phyloP scores from a whole-genome alignment of 2,113 vertebrate species.

The Progne subis region DNA sequence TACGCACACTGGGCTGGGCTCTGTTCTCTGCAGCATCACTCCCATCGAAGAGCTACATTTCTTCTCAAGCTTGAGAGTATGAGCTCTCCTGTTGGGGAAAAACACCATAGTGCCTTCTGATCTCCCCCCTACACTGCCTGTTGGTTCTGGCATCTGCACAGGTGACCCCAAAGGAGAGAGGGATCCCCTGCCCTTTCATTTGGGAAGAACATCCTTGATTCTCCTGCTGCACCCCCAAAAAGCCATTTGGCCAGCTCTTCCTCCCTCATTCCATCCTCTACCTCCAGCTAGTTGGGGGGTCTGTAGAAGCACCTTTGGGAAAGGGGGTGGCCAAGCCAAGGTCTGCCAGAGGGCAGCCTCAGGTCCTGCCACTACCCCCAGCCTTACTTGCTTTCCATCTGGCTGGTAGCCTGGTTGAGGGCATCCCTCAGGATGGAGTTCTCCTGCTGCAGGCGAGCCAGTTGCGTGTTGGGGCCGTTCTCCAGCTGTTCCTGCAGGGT shows the following conservation, averaged over 20 bases:
- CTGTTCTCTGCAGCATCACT: not conserved
- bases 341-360: not conserved
- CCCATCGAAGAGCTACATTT: not conserved
- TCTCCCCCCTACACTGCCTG: fast-evolving
- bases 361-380: not conserved
- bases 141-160: not conserved
- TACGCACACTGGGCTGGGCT: not conserved
- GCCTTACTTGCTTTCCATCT: conserved; percentile 23
- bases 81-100: not conserved
- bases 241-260: not conserved
- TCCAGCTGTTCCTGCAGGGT: conserved; percentile 92
- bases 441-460: conserved; percentile 28
- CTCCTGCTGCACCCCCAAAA: not conserved
- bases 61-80: not conserved
- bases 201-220: not conserved
- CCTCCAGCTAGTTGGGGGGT: not conserved
- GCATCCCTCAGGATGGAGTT: conserved; percentile 26
- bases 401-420: conserved; percentile 19
- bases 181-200: not conserved
- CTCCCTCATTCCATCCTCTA: not conserved
- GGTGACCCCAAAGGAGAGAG: not conserved
- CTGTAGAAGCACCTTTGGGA: not conserved
- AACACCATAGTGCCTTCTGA: not conserved
- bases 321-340: not conserved
- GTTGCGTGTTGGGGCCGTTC: conserved; percentile 64